phyloP scores from a whole-genome alignment of 2,113 vertebrate genomes.

The Oxygymnocypris stewartii region DNA sequence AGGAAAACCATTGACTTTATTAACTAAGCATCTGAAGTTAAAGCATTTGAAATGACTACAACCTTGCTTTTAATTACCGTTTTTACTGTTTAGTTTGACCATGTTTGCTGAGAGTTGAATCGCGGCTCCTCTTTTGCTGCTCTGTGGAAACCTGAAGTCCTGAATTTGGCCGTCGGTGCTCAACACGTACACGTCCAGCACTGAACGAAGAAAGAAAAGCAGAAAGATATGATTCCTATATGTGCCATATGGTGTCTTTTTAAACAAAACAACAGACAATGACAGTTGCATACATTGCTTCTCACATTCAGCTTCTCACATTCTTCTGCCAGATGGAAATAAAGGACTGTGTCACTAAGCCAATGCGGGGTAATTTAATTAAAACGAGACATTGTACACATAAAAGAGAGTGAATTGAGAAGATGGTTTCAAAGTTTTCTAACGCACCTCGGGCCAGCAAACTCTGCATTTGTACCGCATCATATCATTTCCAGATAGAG shows the following conservation, averaged over 20 bases:
- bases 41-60: neutral
- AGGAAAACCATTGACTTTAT: neutral
- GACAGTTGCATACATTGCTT: neutral
- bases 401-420: neutral
- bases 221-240: too few relatives aligned
- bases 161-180: slow-evolving; percentile 97
- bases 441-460: slow-evolving; percentile 36
- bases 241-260: slow-evolving; percentile 61
- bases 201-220: slow-evolving; percentile 64
- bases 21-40: neutral
- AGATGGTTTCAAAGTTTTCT: slow-evolving; percentile 21
- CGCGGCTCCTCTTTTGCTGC: slow-evolving; percentile 86
- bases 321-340: slow-evolving; percentile 31
- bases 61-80: slow-evolving; percentile 77
- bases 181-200: slow-evolving; percentile 93
- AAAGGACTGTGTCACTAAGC: slow-evolving; percentile 11
- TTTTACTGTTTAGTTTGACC: slow-evolving; percentile 97
- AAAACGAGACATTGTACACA: slow-evolving; percentile 30
- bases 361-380: slow-evolving; percentile 29
- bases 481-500: slow-evolving; percentile 23
- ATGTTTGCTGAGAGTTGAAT: slow-evolving; percentile 95
- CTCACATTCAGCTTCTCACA: neutral
- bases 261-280: neutral
- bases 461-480: slow-evolving; percentile 31
- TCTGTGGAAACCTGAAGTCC: slow-evolving; percentile 95